These are phyloP conservation scores for Galerucella calmariensis DNA, from an alignment of 2,888 invertebrate species.

Conservation along the genomic window DNA sequence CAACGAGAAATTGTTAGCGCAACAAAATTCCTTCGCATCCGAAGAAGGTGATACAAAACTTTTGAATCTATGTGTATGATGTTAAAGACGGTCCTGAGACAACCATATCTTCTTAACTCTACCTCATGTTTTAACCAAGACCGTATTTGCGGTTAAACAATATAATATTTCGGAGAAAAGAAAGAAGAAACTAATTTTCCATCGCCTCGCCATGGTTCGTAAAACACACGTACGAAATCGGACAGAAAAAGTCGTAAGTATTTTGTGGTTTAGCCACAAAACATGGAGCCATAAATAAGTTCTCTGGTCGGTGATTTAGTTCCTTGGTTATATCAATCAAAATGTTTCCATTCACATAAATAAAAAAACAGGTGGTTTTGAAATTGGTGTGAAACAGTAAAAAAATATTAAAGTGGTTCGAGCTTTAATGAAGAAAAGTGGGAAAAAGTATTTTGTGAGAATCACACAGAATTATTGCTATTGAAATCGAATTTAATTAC, in stretches of 20 bases:
- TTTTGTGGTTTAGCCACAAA: slow-evolving; percentile 34
- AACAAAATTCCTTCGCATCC: too few species aligned
- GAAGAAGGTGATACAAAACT: too few species aligned
- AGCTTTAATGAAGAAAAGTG: slow-evolving; percentile 19
- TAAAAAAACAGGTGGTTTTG: slow-evolving; percentile 27
- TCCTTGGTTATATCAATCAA: slow-evolving; percentile 23
- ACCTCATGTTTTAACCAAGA: slow-evolving; percentile 16
- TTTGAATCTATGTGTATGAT: too few species aligned
- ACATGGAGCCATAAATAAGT: slow-evolving; percentile 35
- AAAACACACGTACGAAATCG: slow-evolving; percentile 31
- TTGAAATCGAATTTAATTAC: neutral
- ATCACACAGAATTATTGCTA: neutral
- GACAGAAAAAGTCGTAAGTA: slow-evolving; percentile 21
- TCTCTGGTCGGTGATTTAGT: slow-evolving; percentile 30
- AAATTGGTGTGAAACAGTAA: slow-evolving; percentile 23
- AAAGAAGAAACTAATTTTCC: slow-evolving; percentile 17
- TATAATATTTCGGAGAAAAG: slow-evolving; percentile 24
- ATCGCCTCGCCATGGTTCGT: slow-evolving; percentile 20
- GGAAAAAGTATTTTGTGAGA: slow-evolving; percentile 14
- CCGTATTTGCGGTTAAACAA: slow-evolving; percentile 29
- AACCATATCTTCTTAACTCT: slow-evolving; percentile 7
- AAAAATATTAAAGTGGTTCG: slow-evolving; percentile 20
- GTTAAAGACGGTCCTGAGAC: too few species aligned
- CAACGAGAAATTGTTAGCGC: too few species aligned
- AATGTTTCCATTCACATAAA: slow-evolving; percentile 23